A percentile compares a stretch with the other conserved stretches of the same genome.
Evolutionary conservation across 2,113 vertebrate species (phyloP).

Genomic region (Bostrychus sinensis): DNA sequence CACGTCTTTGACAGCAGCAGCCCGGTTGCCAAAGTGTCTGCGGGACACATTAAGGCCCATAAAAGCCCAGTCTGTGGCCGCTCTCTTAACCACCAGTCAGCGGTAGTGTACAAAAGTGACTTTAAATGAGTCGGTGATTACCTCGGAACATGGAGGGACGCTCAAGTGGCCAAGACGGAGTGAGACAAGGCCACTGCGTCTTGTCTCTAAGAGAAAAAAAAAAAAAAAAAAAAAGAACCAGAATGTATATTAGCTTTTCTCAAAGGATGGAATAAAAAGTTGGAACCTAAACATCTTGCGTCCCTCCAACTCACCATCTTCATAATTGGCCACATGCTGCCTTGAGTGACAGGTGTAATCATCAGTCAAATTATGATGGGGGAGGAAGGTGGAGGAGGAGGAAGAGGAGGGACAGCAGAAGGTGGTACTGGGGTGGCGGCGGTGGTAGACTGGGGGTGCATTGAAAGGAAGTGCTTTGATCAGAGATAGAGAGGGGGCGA

Average conservation of each 20-base stretch:
- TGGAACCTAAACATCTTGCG: conserved; percentile 34
- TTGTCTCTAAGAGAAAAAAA: conserved; percentile 58
- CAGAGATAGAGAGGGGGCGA: conserved; percentile 64
- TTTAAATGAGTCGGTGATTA: conserved; percentile 78
- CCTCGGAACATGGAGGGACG: conserved; percentile 65
- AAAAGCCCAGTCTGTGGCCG: conserved; percentile 72
- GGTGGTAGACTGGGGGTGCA: conserved; percentile 18
- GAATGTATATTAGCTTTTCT: conserved; percentile 61
- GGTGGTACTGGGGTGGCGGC: conserved; percentile 30
- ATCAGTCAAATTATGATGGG: conserved; percentile 83
- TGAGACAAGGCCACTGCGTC: conserved; percentile 58
- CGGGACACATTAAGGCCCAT: conserved; percentile 76
- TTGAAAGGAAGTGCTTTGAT: conserved; percentile 74
- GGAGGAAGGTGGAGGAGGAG: conserved; percentile 46
- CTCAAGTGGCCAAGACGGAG: conserved; percentile 71
- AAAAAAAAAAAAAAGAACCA: conserved; percentile 54
- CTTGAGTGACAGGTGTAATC: conserved; percentile 84
- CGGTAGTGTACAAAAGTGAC: conserved; percentile 77
- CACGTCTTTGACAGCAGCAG: conserved; percentile 55
- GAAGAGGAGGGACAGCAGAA: conserved; percentile 55
- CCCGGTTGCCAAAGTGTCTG: conserved; percentile 76
- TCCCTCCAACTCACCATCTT: conserved; percentile 23
- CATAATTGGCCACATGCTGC: conserved; percentile 84
- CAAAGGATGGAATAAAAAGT: conserved; percentile 46
- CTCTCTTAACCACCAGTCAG: conserved; percentile 75